These are phyloP conservation scores for Lucilia cuprina DNA, from an alignment of 1,140 invertebrate species.

Conservation along the genomic window DNA sequence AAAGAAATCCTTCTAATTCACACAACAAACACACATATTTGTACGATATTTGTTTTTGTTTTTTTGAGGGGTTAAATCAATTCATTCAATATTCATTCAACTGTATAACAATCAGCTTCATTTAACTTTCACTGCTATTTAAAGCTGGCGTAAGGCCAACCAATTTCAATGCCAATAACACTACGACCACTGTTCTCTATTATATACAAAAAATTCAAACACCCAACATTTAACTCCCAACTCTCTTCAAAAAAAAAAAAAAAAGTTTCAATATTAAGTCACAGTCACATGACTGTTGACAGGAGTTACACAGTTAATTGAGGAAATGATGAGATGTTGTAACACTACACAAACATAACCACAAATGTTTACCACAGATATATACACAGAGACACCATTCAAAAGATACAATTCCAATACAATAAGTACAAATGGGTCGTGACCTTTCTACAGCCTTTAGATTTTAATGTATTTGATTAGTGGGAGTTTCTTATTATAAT, in stretches of 20 bases:
- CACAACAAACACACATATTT: neutral
- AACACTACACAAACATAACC: conserved; percentile 22
- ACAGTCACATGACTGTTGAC: conserved; percentile 27
- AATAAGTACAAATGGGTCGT: conserved; percentile 15
- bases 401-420: neutral
- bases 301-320: conserved; percentile 34
- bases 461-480: conserved; percentile 18
- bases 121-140: conserved; percentile 28
- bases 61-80: conserved; percentile 6
- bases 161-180: neutral
- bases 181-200: neutral
- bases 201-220: neutral
- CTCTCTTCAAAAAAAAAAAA: neutral
- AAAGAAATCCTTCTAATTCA: neutral
- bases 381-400: neutral
- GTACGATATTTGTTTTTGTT: neutral
- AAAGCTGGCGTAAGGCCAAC: neutral
- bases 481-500: conserved; percentile 21
- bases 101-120: conserved; percentile 29
- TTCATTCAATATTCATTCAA: conserved; percentile 19
- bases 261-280: conserved; percentile 1
- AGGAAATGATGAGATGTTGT: neutral
- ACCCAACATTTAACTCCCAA: neutral
- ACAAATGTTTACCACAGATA: conserved; percentile 3
- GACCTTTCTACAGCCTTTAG: neutral